Evolutionary conservation across 2,888 invertebrate genomes (phyloP).

Genomic region (Platycheirus albimanus): DNA sequence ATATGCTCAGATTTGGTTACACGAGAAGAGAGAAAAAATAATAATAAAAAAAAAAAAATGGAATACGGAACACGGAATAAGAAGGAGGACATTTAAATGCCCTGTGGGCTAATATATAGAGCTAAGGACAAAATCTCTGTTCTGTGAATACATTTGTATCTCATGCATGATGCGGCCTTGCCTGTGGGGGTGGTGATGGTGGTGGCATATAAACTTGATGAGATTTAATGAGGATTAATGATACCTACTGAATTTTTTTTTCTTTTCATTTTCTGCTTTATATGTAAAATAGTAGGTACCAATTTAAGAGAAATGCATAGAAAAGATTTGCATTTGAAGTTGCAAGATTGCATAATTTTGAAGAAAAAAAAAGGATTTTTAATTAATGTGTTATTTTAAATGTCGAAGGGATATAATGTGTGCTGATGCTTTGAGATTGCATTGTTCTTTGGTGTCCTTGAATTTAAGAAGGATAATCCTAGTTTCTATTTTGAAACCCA

Average conservation of each 20-base stretch:
- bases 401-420: background rate
- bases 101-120: slow-evolving; percentile 50
- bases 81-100: slow-evolving; percentile 46
- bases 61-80: slow-evolving; percentile 25
- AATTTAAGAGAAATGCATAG: background rate
- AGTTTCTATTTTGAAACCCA: no score
- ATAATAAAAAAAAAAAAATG: background rate
- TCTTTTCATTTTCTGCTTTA: background rate
- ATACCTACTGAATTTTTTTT: slow-evolving; percentile 18
- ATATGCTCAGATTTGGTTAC: slow-evolving; percentile 45
- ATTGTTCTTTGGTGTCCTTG: slow-evolving; percentile 1
- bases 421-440: background rate
- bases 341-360: slow-evolving; percentile 13
- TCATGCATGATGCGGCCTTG: slow-evolving; percentile 51
- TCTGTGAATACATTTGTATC: slow-evolving; percentile 29
- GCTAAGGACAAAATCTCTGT: slow-evolving; percentile 41
- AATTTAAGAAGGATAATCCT: no score
- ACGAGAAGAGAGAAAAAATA: slow-evolving; percentile 18
- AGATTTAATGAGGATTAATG: slow-evolving; percentile 65
- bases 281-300: background rate
- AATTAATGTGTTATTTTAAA: background rate
- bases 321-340: background rate
- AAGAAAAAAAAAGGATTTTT: background rate
- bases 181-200: slow-evolving; percentile 30
- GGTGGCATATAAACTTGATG: slow-evolving; percentile 53